Conservation (phyloP, 2,797 vertebrate genomes). For the Rhodeus uyekii region DNA sequence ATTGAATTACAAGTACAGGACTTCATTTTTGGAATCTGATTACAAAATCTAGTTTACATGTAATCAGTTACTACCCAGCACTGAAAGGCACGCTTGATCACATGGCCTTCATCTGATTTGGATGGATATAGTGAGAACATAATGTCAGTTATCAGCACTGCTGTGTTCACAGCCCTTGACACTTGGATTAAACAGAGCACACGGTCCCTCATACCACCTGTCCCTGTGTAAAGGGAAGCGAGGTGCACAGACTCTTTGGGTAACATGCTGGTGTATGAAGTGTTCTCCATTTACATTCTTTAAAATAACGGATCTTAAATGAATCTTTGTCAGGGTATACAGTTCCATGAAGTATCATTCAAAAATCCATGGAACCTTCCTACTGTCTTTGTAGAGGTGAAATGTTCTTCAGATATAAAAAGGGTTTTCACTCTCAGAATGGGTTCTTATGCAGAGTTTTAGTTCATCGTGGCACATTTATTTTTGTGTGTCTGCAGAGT, state of each 20-base stretch:
- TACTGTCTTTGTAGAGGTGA: neutral
- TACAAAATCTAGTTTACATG: neutral
- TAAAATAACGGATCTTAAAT: conserved; percentile 4
- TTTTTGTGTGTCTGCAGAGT: neutral
- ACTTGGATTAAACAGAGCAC: conserved; percentile 1
- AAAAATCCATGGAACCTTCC: neutral
- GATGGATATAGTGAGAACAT: conserved; percentile 11
- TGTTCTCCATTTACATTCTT: conserved; percentile 24
- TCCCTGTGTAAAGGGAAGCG: conserved; percentile 39
- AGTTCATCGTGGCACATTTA: neutral
- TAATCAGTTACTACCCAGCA: neutral
- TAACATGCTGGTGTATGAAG: conserved; percentile 8
- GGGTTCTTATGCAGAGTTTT: neutral
- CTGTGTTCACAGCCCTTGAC: neutral
- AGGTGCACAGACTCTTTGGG: conserved; percentile 15
- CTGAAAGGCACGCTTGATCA: neutral
- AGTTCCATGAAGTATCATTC: neutral
- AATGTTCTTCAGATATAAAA: neutral
- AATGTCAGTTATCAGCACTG: conserved; percentile 27
- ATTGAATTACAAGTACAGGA: too few relatives aligned
- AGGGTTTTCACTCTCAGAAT: neutral
- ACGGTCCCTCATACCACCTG: conserved; percentile 37
- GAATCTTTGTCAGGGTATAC: neutral
- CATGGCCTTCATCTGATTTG: neutral
- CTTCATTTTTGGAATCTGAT: neutral